Evolutionary conservation across 2,888 invertebrate genomes (phyloP), one percentile per base, ranked within the genome.

Genomic region (Aphodius granarius): DNA sequence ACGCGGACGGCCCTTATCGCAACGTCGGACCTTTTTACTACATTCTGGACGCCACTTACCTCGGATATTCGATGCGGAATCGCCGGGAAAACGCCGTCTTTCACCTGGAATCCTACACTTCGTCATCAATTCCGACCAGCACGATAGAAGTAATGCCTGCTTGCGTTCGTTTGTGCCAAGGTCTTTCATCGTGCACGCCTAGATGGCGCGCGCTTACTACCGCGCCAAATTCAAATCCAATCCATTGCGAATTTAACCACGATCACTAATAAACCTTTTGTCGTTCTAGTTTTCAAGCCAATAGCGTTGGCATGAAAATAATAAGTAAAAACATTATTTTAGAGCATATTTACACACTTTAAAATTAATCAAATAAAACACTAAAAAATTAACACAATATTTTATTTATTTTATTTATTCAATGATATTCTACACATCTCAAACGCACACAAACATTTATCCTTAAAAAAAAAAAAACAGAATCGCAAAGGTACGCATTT

Each of bases 111-210:
- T 83, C 82, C 82, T 82, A 80, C 79, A 83, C 84, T 83, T 84
- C 84, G 83, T 85, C 84, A 85, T 82, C 84, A 84, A 84, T 83
- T 81, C 81, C 81, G 82, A 83, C 82, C 82, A 81, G 82, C 82
- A 84, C 83, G 84, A 83, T 83, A 81, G 81, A 82, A 80, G 79
- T 78, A 81, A 83, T 81, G 83, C 83, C 82, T 81, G 81, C 83
- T 82, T 83, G 81, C 80, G 82, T 80, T 82, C 83, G 83, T 81
- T 82, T 81, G 43, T 43, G 81, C 82, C 81, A 82, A 81, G 81
- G 79, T 78, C 79, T 80, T 80, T 77, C 77, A 79, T 78, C 78
- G 79, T 79, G 78, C 75, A 79, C 79, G 79, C 80, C 81, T 83
- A 84, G 85, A 84, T 83, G 85, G 85, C 85, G 84, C 82, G 79